Evolutionary conservation across 2,797 vertebrate genomes (phyloP).

Genomic region (Microctenopoma steveboyesi): DNA sequence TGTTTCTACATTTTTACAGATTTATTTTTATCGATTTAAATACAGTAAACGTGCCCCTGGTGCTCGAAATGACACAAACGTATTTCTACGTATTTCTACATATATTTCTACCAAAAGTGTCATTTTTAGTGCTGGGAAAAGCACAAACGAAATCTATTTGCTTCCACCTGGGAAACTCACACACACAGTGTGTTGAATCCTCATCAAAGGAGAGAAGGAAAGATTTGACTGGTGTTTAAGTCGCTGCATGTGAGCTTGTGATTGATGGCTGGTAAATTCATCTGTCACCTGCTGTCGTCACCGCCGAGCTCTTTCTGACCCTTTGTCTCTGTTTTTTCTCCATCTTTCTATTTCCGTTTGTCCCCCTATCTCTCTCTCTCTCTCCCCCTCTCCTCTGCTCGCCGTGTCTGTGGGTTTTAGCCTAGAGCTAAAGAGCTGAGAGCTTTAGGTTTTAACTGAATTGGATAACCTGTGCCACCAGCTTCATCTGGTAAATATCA

Average conservation of each 20-base stretch:
- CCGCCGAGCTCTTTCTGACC: conserved; percentile 11
- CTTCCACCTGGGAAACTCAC: no score
- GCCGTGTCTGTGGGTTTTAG: conserved; percentile 15
- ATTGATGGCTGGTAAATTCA: conserved; percentile 9
- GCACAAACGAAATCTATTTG: no score
- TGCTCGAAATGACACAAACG: no score
- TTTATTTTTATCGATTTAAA: no score
- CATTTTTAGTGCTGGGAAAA: background rate
- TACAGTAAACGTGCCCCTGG: no score
- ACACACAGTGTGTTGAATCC: no score
- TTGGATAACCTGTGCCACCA: conserved; percentile 57
- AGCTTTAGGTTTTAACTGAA: conserved; percentile 72
- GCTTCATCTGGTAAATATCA: conserved; percentile 69
- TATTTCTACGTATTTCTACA: no score
- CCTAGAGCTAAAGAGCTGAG: conserved; percentile 44
- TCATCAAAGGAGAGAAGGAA: no score
- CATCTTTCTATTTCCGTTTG: conserved; percentile 20
- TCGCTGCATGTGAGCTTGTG: background rate
- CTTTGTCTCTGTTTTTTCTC: conserved; percentile 5
- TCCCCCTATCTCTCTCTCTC: background rate
- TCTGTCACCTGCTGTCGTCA: background rate
- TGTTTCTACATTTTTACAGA: no score
- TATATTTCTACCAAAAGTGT: no score
- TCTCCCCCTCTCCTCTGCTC: no score
- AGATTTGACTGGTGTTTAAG: background rate